Evolutionary conservation across 1,140 invertebrate genomes (phyloP).

Genomic region (Drosophila asahinai): DNA sequence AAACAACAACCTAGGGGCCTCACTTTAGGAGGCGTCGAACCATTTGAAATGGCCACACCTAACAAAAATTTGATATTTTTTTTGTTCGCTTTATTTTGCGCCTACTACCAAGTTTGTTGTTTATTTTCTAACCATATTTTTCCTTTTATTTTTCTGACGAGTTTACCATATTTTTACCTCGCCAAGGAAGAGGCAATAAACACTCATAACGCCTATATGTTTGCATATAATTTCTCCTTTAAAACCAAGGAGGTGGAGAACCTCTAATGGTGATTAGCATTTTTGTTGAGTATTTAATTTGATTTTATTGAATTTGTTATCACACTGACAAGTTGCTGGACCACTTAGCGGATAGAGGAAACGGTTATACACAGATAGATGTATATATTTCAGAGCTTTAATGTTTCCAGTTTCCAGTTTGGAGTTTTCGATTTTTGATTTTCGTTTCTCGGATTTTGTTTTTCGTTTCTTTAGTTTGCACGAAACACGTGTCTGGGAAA

Average conservation of each 20-base stretch:
- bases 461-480: not conserved
- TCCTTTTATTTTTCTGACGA: slow-evolving; percentile 11
- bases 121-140: slow-evolving; percentile 29
- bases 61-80: slow-evolving; percentile 66
- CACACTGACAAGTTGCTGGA: slow-evolving; percentile 76
- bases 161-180: slow-evolving; percentile 31
- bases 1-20: slow-evolving; percentile 38
- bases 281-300: slow-evolving; percentile 82
- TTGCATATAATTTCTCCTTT: slow-evolving; percentile 19
- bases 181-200: slow-evolving; percentile 22
- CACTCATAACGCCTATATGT: slow-evolving; percentile 6
- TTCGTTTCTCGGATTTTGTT: not conserved
- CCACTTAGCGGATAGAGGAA: slow-evolving; percentile 69
- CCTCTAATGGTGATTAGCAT: slow-evolving; percentile 67
- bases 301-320: slow-evolving; percentile 81
- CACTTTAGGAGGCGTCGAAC: slow-evolving; percentile 78
- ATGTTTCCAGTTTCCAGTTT: slow-evolving; percentile 63
- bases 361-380: slow-evolving; percentile 31
- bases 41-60: slow-evolving; percentile 83
- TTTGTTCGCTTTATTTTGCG: slow-evolving; percentile 54
- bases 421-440: slow-evolving; percentile 22
- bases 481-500: slow-evolving; percentile 45
- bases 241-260: slow-evolving; percentile 2
- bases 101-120: slow-evolving; percentile 70
- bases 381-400: slow-evolving; percentile 44